Evolutionary conservation across 2,888 invertebrate species (phyloP).

Genomic region (Drosophila lutescens): DNA sequence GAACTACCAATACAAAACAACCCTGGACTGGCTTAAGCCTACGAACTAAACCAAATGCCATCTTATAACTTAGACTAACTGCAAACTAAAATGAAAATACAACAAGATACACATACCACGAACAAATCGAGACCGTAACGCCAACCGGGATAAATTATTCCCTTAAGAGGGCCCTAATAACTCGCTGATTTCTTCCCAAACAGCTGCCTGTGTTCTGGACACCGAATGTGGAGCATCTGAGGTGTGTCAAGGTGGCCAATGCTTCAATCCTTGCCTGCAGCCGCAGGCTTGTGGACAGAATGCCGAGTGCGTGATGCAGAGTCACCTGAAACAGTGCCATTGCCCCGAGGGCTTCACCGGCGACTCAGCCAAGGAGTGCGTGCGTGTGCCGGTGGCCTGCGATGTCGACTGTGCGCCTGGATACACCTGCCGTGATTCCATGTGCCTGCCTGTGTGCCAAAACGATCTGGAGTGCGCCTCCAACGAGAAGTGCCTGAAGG

Average conservation of each 20-base stretch:
- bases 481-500: conserved; percentile 94
- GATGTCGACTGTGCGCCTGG: conserved; percentile 89
- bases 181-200: neutral
- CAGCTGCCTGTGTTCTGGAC: conserved; percentile 91
- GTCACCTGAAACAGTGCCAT: conserved; percentile 91
- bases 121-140: conserved; percentile 36
- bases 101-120: conserved; percentile 36
- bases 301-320: conserved; percentile 89
- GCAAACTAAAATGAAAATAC: conserved; percentile 50
- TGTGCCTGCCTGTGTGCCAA: conserved; percentile 91
- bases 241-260: conserved; percentile 92
- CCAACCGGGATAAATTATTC: conserved; percentile 20
- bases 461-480: conserved; percentile 93
- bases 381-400: conserved; percentile 93
- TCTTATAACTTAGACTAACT: conserved; percentile 56
- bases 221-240: conserved; percentile 92
- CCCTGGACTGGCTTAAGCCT: conserved; percentile 50
- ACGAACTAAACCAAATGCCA: conserved; percentile 36
- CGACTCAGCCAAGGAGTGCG: conserved; percentile 92
- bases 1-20: conserved; percentile 38
- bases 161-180: neutral
- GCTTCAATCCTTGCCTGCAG: conserved; percentile 91
- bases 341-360: conserved; percentile 95
- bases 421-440: conserved; percentile 91
- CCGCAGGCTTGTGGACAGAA: conserved; percentile 93